Evolutionary conservation across 2,797 vertebrate genomes (phyloP).

Genomic region (Choloepus didactylus): DNA sequence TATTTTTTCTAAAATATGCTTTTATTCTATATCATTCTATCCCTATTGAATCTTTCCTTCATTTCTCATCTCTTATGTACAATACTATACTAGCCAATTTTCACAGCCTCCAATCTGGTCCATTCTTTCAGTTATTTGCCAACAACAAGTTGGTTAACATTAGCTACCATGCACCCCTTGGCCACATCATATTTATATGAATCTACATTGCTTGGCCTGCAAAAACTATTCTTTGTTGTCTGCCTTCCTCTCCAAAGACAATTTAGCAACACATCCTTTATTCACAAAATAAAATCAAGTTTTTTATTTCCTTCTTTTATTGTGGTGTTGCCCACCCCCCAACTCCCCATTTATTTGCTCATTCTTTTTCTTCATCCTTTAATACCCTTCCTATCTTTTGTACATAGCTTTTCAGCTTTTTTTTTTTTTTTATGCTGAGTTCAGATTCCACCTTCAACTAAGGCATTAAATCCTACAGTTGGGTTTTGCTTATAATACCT

Average conservation of each 20-base stretch:
- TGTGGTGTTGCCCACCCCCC: neutral
- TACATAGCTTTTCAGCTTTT: neutral
- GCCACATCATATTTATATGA: neutral
- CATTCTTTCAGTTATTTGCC: neutral
- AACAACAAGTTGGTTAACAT: neutral
- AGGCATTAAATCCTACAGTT: neutral
- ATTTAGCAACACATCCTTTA: neutral
- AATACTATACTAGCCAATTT: neutral
- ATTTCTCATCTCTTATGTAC: neutral
- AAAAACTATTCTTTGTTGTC: neutral
- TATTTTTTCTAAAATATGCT: neutral
- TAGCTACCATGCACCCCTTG: neutral
- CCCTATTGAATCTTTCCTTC: neutral
- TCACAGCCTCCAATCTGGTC: neutral
- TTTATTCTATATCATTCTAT: neutral
- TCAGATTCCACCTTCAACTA: neutral
- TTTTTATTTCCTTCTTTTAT: neutral
- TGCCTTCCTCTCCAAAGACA: neutral
- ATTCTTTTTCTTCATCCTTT: neutral
- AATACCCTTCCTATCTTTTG: neutral
- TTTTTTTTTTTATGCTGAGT: neutral
- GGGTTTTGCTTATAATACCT: neutral
- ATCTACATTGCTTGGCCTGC: neutral
- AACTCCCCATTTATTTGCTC: neutral
- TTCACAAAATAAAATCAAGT: neutral